Evolutionary conservation across 2,888 invertebrate genomes (phyloP).

Genomic region (Keiferia lycopersicella): DNA sequence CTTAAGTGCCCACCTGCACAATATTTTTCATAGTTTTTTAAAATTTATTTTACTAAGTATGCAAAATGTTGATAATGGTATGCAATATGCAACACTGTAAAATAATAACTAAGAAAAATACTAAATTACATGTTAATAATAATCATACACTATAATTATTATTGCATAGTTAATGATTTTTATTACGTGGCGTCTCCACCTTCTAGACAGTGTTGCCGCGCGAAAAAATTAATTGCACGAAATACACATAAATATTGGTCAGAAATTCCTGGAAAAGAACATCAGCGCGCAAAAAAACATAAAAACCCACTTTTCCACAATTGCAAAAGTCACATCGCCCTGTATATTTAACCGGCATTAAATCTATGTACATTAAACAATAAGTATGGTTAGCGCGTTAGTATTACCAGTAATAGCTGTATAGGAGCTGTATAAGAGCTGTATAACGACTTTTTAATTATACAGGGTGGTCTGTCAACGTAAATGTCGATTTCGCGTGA

Average conservation of each 20-base stretch:
- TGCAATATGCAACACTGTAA: no score
- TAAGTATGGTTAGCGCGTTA: slow-evolving; percentile 24
- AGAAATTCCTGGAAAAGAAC: slow-evolving; percentile 9
- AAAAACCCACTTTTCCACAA: slow-evolving; percentile 13
- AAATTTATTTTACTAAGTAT: no score
- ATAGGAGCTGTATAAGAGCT: slow-evolving; percentile 33
- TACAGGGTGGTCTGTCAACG: slow-evolving; percentile 43
- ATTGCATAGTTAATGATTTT: neutral
- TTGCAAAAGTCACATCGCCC: slow-evolving; percentile 20
- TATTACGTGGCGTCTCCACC: neutral
- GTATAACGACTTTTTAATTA: slow-evolving; percentile 54
- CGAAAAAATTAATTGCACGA: neutral
- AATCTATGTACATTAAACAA: slow-evolving; percentile 31
- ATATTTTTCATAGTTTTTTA: no score
- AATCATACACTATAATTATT: neutral
- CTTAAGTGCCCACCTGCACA: no score
- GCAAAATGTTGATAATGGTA: no score
- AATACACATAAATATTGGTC: neutral
- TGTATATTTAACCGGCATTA: slow-evolving; percentile 27
- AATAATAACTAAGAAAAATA: neutral
- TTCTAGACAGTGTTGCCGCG: neutral
- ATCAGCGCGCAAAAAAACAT: neutral
- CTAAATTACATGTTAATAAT: neutral
- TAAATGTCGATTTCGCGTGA: slow-evolving; percentile 55
- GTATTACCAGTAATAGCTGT: slow-evolving; percentile 34